phyloP scores from a whole-genome alignment of 2,113 vertebrate genomes.

The Pituophis catenifer region DNA sequence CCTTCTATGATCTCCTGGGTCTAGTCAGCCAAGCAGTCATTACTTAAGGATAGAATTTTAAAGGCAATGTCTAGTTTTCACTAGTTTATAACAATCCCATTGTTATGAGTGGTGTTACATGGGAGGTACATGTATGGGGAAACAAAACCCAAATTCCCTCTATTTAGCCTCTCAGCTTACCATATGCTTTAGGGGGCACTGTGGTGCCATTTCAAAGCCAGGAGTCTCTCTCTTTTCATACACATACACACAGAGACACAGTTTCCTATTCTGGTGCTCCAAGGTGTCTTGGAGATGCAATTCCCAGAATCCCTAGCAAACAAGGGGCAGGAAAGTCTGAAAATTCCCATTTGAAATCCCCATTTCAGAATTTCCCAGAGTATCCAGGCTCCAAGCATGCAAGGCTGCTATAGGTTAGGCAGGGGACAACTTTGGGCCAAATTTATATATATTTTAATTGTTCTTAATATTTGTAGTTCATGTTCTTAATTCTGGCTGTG shows the following conservation, averaged over 20 bases:
- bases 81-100: background rate
- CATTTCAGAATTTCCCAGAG: too few relatives aligned
- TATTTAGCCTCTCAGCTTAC: background rate
- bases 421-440: too few relatives aligned
- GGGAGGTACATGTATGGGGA: background rate
- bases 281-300: background rate
- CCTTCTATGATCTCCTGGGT: background rate
- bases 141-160: background rate
- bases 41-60: background rate
- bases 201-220: background rate
- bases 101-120: background rate
- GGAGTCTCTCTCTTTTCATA: background rate
- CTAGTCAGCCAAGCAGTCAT: background rate
- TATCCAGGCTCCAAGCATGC: background rate
- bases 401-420: background rate
- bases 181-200: background rate
- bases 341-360: background rate
- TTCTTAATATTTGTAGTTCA: too few relatives aligned
- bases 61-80: background rate
- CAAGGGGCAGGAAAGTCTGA: background rate
- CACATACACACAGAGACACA: background rate
- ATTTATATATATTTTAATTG: too few relatives aligned
- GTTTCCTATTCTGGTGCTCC: background rate
- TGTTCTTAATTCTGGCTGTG: too few relatives aligned
- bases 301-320: background rate